Percentiles rank a stretch among this genome's conserved stretches.
Evolutionary conservation across 2,113 vertebrate genomes (phyloP).

Genomic region (Oceanites oceanicus): DNA sequence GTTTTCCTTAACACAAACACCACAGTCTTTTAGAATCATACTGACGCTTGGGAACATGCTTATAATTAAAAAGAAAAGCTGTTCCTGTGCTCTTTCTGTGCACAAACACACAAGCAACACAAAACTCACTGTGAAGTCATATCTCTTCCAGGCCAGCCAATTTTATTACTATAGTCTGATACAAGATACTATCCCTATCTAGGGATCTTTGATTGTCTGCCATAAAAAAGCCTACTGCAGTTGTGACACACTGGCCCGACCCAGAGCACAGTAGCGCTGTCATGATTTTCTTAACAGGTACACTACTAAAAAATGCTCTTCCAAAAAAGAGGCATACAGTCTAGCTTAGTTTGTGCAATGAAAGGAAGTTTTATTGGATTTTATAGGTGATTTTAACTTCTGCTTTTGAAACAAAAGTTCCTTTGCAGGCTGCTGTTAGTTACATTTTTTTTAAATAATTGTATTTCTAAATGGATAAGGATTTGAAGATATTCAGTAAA

Average conservation of each 20-base stretch:
- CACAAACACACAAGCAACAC: not conserved
- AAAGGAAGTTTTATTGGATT: not conserved
- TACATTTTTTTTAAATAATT: not conserved
- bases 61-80: not conserved
- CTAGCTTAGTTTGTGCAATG: not conserved
- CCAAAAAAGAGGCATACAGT: not conserved
- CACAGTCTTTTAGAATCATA: not conserved
- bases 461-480: not conserved
- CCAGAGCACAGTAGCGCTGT: not conserved
- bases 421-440: not conserved
- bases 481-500: not conserved
- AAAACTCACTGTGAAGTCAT: not conserved
- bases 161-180: not conserved
- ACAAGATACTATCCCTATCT: not conserved
- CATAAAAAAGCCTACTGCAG: not conserved
- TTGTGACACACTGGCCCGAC: not conserved
- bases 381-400: not conserved
- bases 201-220: not conserved
- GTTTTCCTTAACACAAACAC: not conserved
- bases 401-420: not conserved
- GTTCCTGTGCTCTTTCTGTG: rapidly evolving
- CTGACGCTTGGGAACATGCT: not conserved
- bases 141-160: not conserved
- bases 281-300: not conserved
- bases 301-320: not conserved